phyloP scores from a whole-genome alignment of 2,797 vertebrate species.

The Falco concolor region DNA sequence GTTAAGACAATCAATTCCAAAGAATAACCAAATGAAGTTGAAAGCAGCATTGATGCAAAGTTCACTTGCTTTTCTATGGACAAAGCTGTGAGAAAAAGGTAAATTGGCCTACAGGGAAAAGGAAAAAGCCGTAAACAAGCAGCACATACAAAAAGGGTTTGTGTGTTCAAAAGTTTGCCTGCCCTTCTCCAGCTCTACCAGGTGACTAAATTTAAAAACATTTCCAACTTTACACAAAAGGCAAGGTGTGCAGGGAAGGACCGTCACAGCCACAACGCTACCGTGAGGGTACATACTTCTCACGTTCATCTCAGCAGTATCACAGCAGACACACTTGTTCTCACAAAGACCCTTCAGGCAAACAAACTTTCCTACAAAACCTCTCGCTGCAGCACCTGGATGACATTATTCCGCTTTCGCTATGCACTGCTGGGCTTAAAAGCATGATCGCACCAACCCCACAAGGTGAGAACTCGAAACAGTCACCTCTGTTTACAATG shows the following conservation, averaged over 20 bases:
- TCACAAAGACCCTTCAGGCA: background rate
- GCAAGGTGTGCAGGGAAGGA: background rate
- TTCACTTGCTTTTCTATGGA: background rate
- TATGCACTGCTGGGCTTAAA: background rate
- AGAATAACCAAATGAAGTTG: background rate
- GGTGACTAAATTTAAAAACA: background rate
- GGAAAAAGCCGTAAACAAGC: background rate
- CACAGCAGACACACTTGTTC: background rate
- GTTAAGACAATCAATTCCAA: background rate
- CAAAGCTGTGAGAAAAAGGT: background rate
- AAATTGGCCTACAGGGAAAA: background rate
- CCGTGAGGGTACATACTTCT: accelerated
- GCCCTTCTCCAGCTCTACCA: background rate
- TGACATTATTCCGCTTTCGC: accelerated
- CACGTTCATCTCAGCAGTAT: accelerated
- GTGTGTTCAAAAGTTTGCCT: background rate
- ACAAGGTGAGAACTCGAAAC: background rate
- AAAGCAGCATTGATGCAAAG: background rate
- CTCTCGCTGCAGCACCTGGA: accelerated
- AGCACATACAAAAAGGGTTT: background rate
- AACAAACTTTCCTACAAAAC: background rate
- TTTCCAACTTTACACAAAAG: background rate
- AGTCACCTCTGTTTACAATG: accelerated
- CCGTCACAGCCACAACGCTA: accelerated
- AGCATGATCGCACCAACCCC: accelerated